Conservation (phyloP, 23 tunicate genomes). For the Trididemnum nubilum region DNA sequence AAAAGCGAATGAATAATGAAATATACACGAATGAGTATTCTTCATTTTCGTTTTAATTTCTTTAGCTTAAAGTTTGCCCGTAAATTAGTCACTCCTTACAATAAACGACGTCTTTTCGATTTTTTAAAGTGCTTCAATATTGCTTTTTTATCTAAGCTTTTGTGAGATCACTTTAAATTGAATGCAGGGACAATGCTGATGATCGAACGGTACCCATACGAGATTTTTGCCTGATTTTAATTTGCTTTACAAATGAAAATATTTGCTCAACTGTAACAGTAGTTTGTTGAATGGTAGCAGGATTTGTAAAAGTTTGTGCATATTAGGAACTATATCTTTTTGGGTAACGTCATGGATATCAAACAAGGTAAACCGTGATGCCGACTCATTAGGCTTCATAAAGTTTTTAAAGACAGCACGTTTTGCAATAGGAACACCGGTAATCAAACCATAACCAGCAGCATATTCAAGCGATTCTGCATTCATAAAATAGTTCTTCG, state of each 20-base stretch:
- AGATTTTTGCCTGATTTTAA: background rate
- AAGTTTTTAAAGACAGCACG: background rate
- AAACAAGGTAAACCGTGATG: background rate
- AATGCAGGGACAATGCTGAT: background rate
- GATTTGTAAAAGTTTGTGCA: background rate
- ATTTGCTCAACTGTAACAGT: no score
- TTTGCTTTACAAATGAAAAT: background rate
- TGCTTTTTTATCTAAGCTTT: background rate
- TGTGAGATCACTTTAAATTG: background rate
- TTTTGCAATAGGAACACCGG: background rate
- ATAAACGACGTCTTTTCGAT: background rate
- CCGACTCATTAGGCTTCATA: background rate
- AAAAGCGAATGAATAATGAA: no score
- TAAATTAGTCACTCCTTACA: background rate
- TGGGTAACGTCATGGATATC: background rate
- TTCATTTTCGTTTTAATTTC: no score
- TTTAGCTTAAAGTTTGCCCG: no score
- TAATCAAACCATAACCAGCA: no score
- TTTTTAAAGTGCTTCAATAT: background rate
- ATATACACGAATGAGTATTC: no score
- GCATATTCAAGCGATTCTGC: no score
- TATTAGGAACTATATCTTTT: background rate
- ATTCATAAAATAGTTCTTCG: no score
- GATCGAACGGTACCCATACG: background rate
- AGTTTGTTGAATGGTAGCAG: no score